These are phyloP conservation scores for Leptatherina wallacei DNA, from an alignment of 2,797 vertebrate species.

Conservation along the genomic window DNA sequence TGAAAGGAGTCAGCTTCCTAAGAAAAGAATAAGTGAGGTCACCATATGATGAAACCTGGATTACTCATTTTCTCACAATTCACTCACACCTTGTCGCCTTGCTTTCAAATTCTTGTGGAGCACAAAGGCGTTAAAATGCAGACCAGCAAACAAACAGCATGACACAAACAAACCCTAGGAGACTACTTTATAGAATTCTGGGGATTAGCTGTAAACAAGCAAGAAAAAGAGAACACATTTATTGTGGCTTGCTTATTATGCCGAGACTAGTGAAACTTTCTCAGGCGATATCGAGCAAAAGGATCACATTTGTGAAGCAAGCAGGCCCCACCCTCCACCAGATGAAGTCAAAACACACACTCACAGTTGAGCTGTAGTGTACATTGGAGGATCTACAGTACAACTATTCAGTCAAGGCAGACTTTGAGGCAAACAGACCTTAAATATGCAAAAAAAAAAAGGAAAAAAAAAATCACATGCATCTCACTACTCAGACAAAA, in stretches of 20 bases:
- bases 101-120: not conserved
- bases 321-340: constrained; percentile 22
- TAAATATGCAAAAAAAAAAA: constrained; percentile 26
- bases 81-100: not conserved
- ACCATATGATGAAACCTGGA: too few species aligned
- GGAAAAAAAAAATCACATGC: constrained; percentile 3
- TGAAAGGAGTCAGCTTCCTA: not conserved
- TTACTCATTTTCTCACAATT: too few species aligned
- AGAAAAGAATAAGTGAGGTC: not conserved
- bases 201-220: constrained; percentile 32
- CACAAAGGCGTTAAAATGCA: constrained; percentile 3
- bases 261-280: constrained; percentile 27
- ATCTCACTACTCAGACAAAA: constrained; percentile 11
- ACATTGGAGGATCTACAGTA: constrained; percentile 35
- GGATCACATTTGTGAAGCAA: constrained; percentile 37
- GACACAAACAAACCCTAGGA: constrained; percentile 15
- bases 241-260: constrained; percentile 3
- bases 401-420: constrained; percentile 33
- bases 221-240: constrained; percentile 19
- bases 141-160: not conserved
- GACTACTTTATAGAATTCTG: not conserved
- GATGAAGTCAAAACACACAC: constrained; percentile 26
- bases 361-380: constrained; percentile 6
- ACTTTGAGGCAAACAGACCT: constrained; percentile 30
- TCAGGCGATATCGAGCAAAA: constrained; percentile 23